These are phyloP conservation scores for Drosophila eugracilis DNA, from an alignment of 1,140 invertebrate genomes.

Conservation along the genomic window DNA sequence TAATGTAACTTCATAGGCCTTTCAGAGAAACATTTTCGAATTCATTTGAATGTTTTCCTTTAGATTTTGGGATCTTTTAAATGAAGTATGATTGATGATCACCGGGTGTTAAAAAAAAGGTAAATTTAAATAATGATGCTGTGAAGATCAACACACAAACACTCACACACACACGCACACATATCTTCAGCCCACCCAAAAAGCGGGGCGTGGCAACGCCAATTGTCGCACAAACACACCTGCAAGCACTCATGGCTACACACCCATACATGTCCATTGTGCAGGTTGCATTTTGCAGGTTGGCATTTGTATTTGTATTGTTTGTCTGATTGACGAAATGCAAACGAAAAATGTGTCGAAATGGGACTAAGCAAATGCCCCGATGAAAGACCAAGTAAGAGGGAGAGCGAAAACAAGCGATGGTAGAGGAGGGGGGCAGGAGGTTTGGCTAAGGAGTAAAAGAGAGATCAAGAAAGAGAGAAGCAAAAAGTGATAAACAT, in stretches of 20 bases:
- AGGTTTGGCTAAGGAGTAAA: constrained; percentile 33
- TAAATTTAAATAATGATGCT: constrained; percentile 10
- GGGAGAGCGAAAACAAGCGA: constrained; percentile 8
- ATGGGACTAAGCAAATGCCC: constrained; percentile 78
- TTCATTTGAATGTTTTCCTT: not conserved
- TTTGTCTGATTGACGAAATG: constrained; percentile 83
- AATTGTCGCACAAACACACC: constrained; percentile 51
- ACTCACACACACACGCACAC: not conserved
- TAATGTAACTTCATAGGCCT: not conserved
- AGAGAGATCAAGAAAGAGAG: constrained; percentile 41
- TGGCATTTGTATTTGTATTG: constrained; percentile 46
- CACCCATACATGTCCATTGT: constrained; percentile 28
- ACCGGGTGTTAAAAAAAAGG: constrained; percentile 9
- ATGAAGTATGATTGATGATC: constrained; percentile 9
- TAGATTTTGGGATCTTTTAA: not conserved
- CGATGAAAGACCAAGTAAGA: constrained; percentile 23
- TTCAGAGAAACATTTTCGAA: not conserved
- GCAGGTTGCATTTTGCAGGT: constrained; percentile 70
- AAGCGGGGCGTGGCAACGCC: constrained; percentile 62
- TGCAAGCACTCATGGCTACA: not conserved
- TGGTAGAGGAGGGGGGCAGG: not conserved
- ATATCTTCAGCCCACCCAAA: constrained; percentile 69
- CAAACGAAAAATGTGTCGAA: constrained; percentile 83
- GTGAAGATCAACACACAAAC: constrained; percentile 4
- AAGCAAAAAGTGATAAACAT: constrained; percentile 47